Conservation (phyloP, 1,140 invertebrate species). For the Bradynema listronoti region DNA sequence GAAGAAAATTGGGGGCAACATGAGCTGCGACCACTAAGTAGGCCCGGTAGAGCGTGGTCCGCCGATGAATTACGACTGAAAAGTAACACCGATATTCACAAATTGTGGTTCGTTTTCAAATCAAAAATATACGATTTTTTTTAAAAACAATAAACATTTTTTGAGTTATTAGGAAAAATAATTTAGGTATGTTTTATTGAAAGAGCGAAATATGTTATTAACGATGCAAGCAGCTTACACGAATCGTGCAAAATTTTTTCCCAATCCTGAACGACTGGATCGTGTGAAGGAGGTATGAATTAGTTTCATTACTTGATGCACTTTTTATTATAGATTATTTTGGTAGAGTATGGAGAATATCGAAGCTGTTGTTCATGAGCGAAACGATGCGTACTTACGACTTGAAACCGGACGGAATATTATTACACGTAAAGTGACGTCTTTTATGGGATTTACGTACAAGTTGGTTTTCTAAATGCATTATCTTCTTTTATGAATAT, state of each 20-base stretch:
- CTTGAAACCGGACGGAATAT: constrained; percentile 79
- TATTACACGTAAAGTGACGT: constrained; percentile 58
- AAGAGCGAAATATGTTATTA: constrained; percentile 90
- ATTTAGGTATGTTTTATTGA: constrained; percentile 77
- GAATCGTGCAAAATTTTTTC: constrained; percentile 67
- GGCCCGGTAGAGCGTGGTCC: constrained; percentile 73
- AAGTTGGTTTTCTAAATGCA: constrained; percentile 33
- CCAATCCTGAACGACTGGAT: constrained; percentile 86
- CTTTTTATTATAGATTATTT: constrained; percentile 14
- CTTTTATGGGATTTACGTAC: constrained; percentile 56
- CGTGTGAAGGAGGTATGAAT: constrained; percentile 66
- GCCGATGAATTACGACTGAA: constrained; percentile 85
- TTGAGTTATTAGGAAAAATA: constrained; percentile 1
- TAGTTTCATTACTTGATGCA: constrained; percentile 9
- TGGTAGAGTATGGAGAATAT: constrained; percentile 84
- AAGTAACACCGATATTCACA: constrained; percentile 90
- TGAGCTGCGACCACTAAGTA: constrained; percentile 69
- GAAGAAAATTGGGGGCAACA: constrained; percentile 9
- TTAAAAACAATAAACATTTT: constrained; percentile 17
- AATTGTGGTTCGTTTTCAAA: constrained; percentile 73
- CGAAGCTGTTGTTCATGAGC: constrained; percentile 79
- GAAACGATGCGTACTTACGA: constrained; percentile 79
- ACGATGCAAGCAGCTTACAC: constrained; percentile 86
- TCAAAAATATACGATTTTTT: constrained; percentile 7
- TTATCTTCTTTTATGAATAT: constrained; percentile 5